Conservation (phyloP, 2,888 invertebrate species). For the Silvanus unidentatus region DNA sequence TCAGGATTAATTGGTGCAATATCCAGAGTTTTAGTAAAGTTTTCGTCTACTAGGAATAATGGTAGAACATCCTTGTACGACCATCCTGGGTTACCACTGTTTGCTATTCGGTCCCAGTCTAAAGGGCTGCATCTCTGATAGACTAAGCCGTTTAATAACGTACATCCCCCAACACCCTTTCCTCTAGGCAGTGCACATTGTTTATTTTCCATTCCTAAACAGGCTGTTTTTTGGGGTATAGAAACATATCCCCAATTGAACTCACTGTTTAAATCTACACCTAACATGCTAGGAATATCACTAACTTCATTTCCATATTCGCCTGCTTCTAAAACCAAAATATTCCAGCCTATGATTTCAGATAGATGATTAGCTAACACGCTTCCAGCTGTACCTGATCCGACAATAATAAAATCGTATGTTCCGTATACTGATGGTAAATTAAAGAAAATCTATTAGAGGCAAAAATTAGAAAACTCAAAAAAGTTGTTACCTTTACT, state of each 20-base stretch:
- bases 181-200: constrained; percentile 43
- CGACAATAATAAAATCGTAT: constrained; percentile 22
- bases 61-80: constrained; percentile 54
- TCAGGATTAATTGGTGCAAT: background rate
- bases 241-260: constrained; percentile 69
- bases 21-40: background rate
- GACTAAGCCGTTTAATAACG: constrained; percentile 48
- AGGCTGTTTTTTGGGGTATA: constrained; percentile 58
- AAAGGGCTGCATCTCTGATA: constrained; percentile 46
- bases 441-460: too few relatives aligned
- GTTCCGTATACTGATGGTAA: constrained; percentile 10
- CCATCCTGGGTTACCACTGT: constrained; percentile 38
- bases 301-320: constrained; percentile 38
- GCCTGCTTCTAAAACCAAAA: constrained; percentile 23
- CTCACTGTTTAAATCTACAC: constrained; percentile 55
- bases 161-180: constrained; percentile 49
- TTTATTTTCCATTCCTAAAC: constrained; percentile 31
- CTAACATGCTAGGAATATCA: constrained; percentile 53
- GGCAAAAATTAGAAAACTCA: too few relatives aligned
- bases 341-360: constrained; percentile 17
- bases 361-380: constrained; percentile 20
- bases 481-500: too few relatives aligned
- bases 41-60: constrained; percentile 41
- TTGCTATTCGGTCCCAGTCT: constrained; percentile 48
- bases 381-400: constrained; percentile 21